phyloP scores from a whole-genome alignment of 2,888 invertebrate species.

The Metacarcinus magister region DNA sequence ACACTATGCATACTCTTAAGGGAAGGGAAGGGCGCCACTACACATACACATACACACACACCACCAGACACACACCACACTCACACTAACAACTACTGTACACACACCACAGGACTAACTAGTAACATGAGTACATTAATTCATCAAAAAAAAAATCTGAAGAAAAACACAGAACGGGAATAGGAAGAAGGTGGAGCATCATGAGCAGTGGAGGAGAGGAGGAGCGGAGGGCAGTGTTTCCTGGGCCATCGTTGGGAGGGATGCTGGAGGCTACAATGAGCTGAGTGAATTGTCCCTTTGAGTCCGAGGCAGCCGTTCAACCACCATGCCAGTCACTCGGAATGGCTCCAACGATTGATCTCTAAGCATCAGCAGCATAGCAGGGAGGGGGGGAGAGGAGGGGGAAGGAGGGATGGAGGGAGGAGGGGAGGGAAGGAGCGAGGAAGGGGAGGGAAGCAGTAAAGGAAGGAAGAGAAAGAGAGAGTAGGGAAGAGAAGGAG shows the following conservation, averaged over 20 bases:
- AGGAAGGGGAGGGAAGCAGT: not conserved
- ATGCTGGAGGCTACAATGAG: not conserved
- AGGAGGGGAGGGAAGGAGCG: not conserved
- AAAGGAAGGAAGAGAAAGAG: no score
- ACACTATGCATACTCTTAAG: no score
- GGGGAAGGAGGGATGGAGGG: not conserved
- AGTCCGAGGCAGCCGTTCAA: not conserved
- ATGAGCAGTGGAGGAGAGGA: not conserved
- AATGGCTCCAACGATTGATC: not conserved
- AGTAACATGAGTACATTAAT: no score
- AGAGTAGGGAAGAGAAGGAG: no score
- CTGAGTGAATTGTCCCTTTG: not conserved
- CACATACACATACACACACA: no score
- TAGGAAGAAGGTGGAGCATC: not conserved
- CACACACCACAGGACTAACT: no score
- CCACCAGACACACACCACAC: no score
- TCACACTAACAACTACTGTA: no score
- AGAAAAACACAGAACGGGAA: not conserved
- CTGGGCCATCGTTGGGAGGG: not conserved
- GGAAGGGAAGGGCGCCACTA: no score
- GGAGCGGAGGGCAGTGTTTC: not conserved
- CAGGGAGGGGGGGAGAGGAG: not conserved
- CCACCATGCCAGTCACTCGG: not conserved
- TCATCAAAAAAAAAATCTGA: no score
- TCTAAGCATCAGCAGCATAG: not conserved